phyloP scores from a whole-genome alignment of 2,888 invertebrate species.

The Megaustenia siamemsis region DNA sequence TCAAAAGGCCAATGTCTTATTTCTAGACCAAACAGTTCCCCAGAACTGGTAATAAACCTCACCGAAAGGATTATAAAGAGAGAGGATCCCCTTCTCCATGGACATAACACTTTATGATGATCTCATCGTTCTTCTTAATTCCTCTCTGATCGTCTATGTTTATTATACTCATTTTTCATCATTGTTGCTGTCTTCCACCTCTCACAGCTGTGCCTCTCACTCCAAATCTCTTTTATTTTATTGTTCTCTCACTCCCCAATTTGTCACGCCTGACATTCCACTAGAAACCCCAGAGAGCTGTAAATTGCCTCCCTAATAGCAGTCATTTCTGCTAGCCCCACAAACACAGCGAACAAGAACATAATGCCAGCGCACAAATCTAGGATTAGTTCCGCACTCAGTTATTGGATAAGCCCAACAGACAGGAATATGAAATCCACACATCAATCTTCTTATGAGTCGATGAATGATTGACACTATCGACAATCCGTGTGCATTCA shows the following conservation, averaged over 20 bases:
- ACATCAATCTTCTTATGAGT: not conserved
- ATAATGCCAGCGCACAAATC: constrained; percentile 1
- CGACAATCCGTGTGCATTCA: not conserved
- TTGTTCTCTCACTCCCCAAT: not conserved
- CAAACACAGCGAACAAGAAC: not conserved
- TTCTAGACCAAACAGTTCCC: too few relatives aligned
- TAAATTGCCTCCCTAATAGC: constrained; percentile 1
- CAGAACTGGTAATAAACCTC: too few relatives aligned
- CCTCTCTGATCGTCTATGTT: too few relatives aligned
- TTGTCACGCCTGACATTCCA: constrained; percentile 15
- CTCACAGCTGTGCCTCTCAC: too few relatives aligned
- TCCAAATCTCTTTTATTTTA: too few relatives aligned
- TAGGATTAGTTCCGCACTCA: not conserved
- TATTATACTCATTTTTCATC: too few relatives aligned
- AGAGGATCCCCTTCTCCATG: too few relatives aligned
- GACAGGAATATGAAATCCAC: not conserved
- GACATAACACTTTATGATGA: too few relatives aligned
- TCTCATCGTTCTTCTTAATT: too few relatives aligned
- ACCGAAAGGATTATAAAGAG: too few relatives aligned
- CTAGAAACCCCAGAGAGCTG: not conserved
- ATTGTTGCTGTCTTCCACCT: too few relatives aligned
- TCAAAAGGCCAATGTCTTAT: too few relatives aligned
- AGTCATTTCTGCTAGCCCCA: not conserved
- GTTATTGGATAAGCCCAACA: not conserved
- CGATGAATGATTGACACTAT: constrained; percentile 2